Base-by-base conservation (phyloP, 2,113 vertebrate genomes). In the Perccottus glenii region DNA sequence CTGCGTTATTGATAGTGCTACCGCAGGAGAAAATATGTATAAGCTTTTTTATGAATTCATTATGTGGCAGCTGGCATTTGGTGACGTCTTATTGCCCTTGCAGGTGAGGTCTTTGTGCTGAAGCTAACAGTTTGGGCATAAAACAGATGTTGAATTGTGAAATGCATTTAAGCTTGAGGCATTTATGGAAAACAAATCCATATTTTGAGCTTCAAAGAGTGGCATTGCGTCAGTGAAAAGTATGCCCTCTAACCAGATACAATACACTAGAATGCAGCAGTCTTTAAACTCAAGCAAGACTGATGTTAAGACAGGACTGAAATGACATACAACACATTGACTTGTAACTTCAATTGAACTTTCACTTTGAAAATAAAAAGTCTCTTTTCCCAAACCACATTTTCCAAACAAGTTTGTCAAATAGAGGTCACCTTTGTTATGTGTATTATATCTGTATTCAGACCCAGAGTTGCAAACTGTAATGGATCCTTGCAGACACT, bases 1-100 rank as follows among this genome's bases (percentile, higher is more conserved):
- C 87, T 74, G 75, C 19, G 80, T 90, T 87, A 89, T 88, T 86
- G 86, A 88, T 88, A 84, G 85, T 60, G 61, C 68, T 60, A 74
- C 73, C 73, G 78, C 60, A 27, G 59, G 46, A 63, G 72, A 84
- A 77, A 79, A 78, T 55, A 35, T 64, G 65, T 52, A 67, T 74
- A 64, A 59, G 68, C 74, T 69, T 77, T 83, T 86, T 76, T 84
- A 63, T 75, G 71, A 66, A 82, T 87, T 84, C 55, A 78, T 88
- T 82, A 82, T 52, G 33, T 62, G 7, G 60, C 9, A n/a, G 68
- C 51, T 48, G 12, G 42, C 51, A 15, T 9, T 60, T 6, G 66
- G 65, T 65, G 82, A 63, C 15, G n/a, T 77, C 49, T 53, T 47
- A 14, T 64, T 77, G 72, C 60, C 73, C 70, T 79, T 82, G 82